A percentile compares a stretch with the other conserved stretches of the same genome.
phyloP scores from a whole-genome alignment of 2,888 invertebrate genomes.

The Zhuqinia jingwanae region DNA sequence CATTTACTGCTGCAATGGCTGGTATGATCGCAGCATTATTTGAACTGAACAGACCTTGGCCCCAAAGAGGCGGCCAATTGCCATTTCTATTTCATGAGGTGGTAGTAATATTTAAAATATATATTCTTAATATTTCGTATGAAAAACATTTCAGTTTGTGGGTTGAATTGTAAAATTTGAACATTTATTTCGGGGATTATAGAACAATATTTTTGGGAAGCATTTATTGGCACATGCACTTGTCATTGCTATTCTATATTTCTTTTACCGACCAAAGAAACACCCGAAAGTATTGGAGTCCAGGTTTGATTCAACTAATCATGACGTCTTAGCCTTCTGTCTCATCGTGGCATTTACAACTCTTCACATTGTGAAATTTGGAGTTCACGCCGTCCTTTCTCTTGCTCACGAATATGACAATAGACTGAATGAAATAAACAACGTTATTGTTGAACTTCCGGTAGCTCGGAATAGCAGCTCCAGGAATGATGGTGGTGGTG shows the following conservation, averaged over 20 bases:
- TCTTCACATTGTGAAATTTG: conserved; percentile 56
- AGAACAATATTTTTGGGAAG: conserved; percentile 66
- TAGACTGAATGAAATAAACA: conserved; percentile 20
- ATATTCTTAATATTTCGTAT: not conserved
- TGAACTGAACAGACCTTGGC: conserved; percentile 64
- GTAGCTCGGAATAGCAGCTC: not conserved
- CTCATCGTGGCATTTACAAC: conserved; percentile 52
- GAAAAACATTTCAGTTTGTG: no score
- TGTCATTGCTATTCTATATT: conserved; percentile 43
- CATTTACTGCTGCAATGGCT: conserved; percentile 48
- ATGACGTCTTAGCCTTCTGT: conserved; percentile 45
- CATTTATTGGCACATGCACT: conserved; percentile 38
- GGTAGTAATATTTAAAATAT: conserved; percentile 17
- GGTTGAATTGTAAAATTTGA: no score
- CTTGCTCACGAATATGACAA: conserved; percentile 44
- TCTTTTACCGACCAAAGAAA: conserved; percentile 42
- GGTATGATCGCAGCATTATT: conserved; percentile 63
- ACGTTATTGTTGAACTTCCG: not conserved
- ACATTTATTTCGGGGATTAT: not conserved
- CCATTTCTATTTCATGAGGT: conserved; percentile 60
- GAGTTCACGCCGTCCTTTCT: conserved; percentile 46
- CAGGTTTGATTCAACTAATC: conserved; percentile 54
- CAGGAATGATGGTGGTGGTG: not conserved
- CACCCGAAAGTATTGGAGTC: conserved; percentile 10
- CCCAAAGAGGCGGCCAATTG: conserved; percentile 44